phyloP scores from a whole-genome alignment of 64 coral and sea anemone species.

The Dendronephthya gigantea region DNA sequence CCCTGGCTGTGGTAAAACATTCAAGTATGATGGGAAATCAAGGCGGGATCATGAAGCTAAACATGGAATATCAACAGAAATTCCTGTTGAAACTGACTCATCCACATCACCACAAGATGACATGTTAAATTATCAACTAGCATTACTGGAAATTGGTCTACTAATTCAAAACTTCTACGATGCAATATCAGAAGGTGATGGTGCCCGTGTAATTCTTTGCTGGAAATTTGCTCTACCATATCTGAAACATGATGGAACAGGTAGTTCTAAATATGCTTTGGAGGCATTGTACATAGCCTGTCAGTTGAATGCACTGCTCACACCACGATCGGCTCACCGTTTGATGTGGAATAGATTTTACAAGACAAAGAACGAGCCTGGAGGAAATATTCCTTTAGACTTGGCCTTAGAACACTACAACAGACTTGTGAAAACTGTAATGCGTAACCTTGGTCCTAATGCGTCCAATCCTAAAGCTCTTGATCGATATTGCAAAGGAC shows the following conservation, averaged over 20 bases:
- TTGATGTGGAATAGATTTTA: background rate
- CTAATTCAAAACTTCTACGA: background rate
- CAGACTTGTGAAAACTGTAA: background rate
- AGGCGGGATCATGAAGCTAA: slow-evolving; percentile 8
- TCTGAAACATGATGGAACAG: background rate
- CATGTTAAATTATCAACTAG: background rate
- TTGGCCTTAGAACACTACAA: background rate
- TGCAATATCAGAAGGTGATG: background rate
- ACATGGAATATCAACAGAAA: background rate
- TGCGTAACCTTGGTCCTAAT: background rate
- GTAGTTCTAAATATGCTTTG: background rate
- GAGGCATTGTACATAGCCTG: background rate
- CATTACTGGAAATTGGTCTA: background rate
- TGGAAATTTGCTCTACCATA: background rate
- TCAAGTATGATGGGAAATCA: slow-evolving; percentile 8
- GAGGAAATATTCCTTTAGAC: background rate
- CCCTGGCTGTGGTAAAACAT: background rate
- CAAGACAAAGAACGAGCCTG: background rate
- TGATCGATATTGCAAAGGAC: background rate
- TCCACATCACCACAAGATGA: background rate
- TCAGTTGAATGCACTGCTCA: background rate
- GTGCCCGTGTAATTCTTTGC: background rate
- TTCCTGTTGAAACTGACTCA: background rate
- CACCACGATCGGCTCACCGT: background rate
- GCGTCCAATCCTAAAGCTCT: background rate